Conservation (phyloP, 2,797 vertebrate species). For the Gymnocypris eckloni region DNA sequence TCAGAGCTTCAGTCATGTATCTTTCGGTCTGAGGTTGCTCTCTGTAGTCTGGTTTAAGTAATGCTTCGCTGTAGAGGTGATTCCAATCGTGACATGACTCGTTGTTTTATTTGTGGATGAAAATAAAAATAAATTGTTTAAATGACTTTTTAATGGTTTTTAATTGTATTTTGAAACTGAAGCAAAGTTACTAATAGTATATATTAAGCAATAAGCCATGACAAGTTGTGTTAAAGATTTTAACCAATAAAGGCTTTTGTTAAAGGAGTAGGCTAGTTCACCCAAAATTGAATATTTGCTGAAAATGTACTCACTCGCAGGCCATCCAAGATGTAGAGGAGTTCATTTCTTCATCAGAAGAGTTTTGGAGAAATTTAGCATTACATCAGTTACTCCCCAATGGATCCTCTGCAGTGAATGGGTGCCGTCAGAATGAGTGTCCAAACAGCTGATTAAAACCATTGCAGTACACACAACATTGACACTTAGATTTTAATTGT, state of each 20-base stretch:
- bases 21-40: constrained; percentile 1
- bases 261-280: not conserved
- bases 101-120: constrained; percentile 36
- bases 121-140: constrained; percentile 38
- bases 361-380: not conserved
- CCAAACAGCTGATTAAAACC: not conserved
- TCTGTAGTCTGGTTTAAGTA: constrained; percentile 54
- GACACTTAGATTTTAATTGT: not conserved
- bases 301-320: not conserved
- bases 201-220: not conserved
- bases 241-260: not conserved
- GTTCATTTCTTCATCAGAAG: not conserved
- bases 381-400: not conserved
- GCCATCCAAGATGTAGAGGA: not conserved
- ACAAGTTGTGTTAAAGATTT: not conserved
- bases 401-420: not conserved
- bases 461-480: not conserved
- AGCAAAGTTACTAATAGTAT: not conserved
- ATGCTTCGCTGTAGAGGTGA: constrained; percentile 29
- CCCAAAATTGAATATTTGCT: not conserved
- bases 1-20: constrained; percentile 36
- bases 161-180: not conserved
- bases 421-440: not conserved
- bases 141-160: not conserved
- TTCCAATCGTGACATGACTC: constrained; percentile 44